A percentile compares a stretch with the other conserved stretches of the same genome.
These are phyloP conservation scores for Littorina saxatilis DNA, from an alignment of 1,140 invertebrate species.

Conservation along the genomic window DNA sequence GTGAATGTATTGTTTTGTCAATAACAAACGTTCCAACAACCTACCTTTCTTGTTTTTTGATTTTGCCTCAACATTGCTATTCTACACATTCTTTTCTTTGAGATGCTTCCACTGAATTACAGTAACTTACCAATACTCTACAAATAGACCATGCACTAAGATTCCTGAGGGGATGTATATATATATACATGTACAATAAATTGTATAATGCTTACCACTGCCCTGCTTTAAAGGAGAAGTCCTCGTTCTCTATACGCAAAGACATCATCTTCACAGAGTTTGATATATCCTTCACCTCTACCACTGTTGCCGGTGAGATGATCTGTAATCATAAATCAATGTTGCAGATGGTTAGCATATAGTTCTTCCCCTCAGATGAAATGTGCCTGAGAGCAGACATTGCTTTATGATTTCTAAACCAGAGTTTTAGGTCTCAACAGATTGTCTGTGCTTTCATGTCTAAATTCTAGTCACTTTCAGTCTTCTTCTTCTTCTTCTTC, in stretches of 20 bases:
- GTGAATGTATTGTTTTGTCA: no score
- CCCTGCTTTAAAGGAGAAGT: constrained; percentile 59
- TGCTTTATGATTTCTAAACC: neutral
- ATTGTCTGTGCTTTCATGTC: no score
- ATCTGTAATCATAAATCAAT: constrained; percentile 45
- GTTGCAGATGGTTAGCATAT: neutral
- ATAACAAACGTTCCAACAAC: no score
- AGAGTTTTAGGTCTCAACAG: neutral
- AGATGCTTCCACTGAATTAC: no score
- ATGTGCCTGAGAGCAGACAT: neutral
- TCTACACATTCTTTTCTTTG: no score
- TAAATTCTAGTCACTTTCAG: neutral
- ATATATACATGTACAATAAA: neutral
- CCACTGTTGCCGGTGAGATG: constrained; percentile 50
- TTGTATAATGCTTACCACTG: constrained; percentile 53
- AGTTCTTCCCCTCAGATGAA: neutral
- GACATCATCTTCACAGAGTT: constrained; percentile 51
- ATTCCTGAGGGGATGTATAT: no score
- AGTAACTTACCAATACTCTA: no score
- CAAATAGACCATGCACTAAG: no score
- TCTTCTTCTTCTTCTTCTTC: no score
- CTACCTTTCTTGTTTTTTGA: no score
- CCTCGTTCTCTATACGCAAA: constrained; percentile 48
- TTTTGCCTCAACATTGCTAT: no score
- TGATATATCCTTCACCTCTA: constrained; percentile 51